Evolutionary conservation across 1,140 invertebrate genomes (phyloP), one percentile per base, ranked within the genome.

Genomic region (Papilio machaon): DNA sequence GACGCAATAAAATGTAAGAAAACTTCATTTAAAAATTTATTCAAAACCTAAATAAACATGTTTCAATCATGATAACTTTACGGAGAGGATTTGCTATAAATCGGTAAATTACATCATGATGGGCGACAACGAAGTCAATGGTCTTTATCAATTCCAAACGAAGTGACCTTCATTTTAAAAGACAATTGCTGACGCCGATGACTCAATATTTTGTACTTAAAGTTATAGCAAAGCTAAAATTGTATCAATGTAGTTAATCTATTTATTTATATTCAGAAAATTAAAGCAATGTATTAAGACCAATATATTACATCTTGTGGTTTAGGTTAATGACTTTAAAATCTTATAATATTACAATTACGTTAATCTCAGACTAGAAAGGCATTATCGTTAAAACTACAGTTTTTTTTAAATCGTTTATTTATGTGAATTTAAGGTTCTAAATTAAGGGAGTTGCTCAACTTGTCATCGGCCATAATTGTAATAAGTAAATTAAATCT

Each of bases 111-210:
- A 64, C 23, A 30, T 30, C 60, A 64, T 64, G 23, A 64, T 30
- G 11, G 23, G 23, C 30, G 4, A 64, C 60, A 30, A 30, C 60
- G 60, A 64, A 23, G 23, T 64, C 60, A 64, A 30, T 19, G 60
- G 23, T 64, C 23, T 11, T 64, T 13, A 64, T 64, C 60, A 64
- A 64, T 64, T 64, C 60, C 54, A 19, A 58, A 58, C 54, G 54
- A 30, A 11, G 10, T 23, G 60, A 64, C 60, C 60, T 11, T 30
- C 60, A 23, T 64, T 64, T 64, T 60, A 60, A 64, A 35, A 8
- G 60, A 64, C 60, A 64, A 64, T 64, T 64, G 11, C 23, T 64
- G 0, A 30, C 23, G n/a, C 60, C 30, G 23, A 64, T 64, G 60
- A 64, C 23, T 64, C 23, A 64, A 64, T 64, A 23, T 64, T 30